phyloP scores from a whole-genome alignment of 2,888 invertebrate genomes.

The Pherbina coryleti region DNA sequence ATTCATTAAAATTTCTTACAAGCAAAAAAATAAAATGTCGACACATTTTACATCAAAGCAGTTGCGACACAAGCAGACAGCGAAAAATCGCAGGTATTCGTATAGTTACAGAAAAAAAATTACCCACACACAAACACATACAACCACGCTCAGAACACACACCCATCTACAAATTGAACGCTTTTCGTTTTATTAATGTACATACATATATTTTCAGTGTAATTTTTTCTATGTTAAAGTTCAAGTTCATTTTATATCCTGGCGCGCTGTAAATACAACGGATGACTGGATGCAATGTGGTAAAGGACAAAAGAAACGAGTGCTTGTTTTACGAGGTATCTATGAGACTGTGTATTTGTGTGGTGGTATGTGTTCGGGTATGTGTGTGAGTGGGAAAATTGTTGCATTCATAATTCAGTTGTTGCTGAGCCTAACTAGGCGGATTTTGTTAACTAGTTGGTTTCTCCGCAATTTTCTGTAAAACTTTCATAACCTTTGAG shows the following conservation, averaged over 20 bases:
- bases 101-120: neutral
- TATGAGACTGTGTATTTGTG: neutral
- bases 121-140: neutral
- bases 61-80: neutral
- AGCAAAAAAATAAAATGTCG: neutral
- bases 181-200: neutral
- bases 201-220: neutral
- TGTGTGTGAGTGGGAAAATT: neutral
- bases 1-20: neutral
- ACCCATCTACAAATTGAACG: neutral
- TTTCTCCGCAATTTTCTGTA: too few species aligned
- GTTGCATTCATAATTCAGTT: neutral
- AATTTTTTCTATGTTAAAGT: neutral
- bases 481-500: too few species aligned
- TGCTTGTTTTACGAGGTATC: neutral
- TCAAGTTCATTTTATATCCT: conserved; percentile 1
- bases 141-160: neutral
- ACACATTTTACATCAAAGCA: conserved; percentile 4
- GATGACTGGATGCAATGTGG: neutral
- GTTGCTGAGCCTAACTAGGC: neutral
- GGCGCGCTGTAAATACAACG: neutral
- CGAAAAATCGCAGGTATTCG: neutral
- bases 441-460: too few species aligned
- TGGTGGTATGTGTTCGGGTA: neutral
- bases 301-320: neutral